phyloP scores from a whole-genome alignment of 2,888 invertebrate genomes.

The Melanchra persicariae region DNA sequence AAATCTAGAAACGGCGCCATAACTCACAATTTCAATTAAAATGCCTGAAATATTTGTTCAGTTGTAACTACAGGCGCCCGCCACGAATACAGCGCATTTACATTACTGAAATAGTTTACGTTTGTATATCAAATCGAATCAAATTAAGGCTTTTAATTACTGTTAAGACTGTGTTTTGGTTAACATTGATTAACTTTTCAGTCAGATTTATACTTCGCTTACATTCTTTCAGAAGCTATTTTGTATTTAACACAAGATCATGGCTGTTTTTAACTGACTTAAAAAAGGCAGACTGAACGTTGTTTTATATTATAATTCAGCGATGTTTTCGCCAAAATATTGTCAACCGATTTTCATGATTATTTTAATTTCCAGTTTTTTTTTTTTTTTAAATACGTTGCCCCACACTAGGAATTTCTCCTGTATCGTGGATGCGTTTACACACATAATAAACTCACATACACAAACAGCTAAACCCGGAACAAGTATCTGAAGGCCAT shows the following conservation, averaged over 20 bases:
- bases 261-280: too few species aligned
- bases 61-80: constrained; percentile 16
- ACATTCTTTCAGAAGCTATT: not conserved
- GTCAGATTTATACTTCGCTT: not conserved
- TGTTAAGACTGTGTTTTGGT: not conserved
- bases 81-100: not conserved
- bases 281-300: too few species aligned
- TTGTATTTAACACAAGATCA: not conserved
- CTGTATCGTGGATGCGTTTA: too few species aligned
- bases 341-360: too few species aligned
- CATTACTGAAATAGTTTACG: constrained; percentile 39
- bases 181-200: constrained; percentile 9
- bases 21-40: constrained; percentile 40
- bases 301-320: too few species aligned
- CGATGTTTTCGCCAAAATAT: too few species aligned
- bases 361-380: too few species aligned
- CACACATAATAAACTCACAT: too few species aligned
- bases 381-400: too few species aligned
- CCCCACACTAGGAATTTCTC: too few species aligned
- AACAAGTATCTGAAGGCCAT: too few species aligned
- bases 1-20: constrained; percentile 14
- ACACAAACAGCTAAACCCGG: too few species aligned
- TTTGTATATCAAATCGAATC: constrained; percentile 1
- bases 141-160: constrained; percentile 27
- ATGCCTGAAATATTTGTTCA: constrained; percentile 49